A percentile compares a stretch with the other conserved stretches of the same genome.
Evolutionary conservation across 2,113 vertebrate genomes (phyloP).

Genomic region (Pterophyllum scalare): DNA sequence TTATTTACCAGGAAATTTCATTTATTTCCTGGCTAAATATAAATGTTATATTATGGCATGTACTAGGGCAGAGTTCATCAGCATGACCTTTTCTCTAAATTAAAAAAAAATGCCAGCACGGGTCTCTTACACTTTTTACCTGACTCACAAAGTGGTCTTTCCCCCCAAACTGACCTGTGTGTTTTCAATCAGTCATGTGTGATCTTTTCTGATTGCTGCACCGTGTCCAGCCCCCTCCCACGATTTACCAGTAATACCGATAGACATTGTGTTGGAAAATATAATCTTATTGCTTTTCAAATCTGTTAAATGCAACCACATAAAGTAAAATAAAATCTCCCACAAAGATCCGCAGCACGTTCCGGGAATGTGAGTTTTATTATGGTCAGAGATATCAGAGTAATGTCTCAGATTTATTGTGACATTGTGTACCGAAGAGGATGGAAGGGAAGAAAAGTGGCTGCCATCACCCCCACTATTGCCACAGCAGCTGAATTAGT

Average conservation of each 20-base stretch:
- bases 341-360: background rate
- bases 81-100: background rate
- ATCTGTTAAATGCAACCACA: background rate
- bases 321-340: slow-evolving; percentile 16
- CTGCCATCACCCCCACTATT: background rate
- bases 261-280: background rate
- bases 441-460: slow-evolving; percentile 12
- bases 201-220: slow-evolving; percentile 20
- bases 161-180: background rate
- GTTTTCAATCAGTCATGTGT: slow-evolving; percentile 6
- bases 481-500: background rate
- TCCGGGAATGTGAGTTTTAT: background rate
- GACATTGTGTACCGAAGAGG: background rate
- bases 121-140: background rate
- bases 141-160: background rate
- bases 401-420: background rate
- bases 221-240: background rate
- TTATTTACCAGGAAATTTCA: background rate
- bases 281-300: background rate
- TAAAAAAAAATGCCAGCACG: background rate
- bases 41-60: background rate
- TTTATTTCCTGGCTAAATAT: background rate
- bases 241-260: slow-evolving; percentile 18
- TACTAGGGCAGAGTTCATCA: background rate
- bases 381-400: background rate